A percentile compares a stretch with the other conserved stretches of the same genome.
phyloP scores from a whole-genome alignment of 1,140 invertebrate genomes.

The Bombus waltoni region DNA sequence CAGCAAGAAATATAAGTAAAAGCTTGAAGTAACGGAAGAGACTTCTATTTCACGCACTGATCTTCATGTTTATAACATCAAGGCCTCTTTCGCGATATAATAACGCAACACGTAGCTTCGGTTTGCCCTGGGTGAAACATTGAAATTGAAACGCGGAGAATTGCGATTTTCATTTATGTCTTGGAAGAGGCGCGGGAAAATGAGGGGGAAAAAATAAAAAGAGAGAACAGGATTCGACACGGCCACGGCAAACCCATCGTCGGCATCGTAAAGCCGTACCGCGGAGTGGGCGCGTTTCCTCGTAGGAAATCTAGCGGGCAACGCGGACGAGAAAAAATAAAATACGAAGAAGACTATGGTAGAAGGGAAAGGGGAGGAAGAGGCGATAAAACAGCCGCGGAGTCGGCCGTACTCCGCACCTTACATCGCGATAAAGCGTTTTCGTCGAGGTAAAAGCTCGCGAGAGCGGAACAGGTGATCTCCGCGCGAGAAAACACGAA shows the following conservation, averaged over 20 bases:
- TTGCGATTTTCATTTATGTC: constrained; percentile 21
- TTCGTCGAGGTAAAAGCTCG: constrained; percentile 19
- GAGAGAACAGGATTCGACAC: constrained; percentile 22
- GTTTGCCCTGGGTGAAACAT: not conserved
- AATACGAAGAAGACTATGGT: not conserved
- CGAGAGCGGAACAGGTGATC: constrained; percentile 1
- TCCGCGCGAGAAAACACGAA: not conserved
- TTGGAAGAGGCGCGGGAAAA: not conserved
- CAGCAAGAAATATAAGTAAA: not conserved
- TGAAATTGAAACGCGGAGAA: constrained; percentile 10
- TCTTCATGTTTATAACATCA: not conserved
- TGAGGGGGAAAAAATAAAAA: too few relatives aligned
- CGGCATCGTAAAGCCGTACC: constrained; percentile 58
- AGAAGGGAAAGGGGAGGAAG: not conserved
- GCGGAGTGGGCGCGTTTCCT: constrained; percentile 39
- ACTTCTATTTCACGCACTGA: not conserved
- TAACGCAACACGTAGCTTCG: not conserved
- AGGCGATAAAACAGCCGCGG: constrained; percentile 56
- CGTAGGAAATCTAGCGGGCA: constrained; percentile 27
- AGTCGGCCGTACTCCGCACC: constrained; percentile 48
- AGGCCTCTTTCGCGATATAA: too few relatives aligned
- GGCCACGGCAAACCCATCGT: constrained; percentile 35
- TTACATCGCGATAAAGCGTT: constrained; percentile 63
- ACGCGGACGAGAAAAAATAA: not conserved
- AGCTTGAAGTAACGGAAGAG: not conserved